These are phyloP conservation scores for Trachelus stipa DNA, from an alignment of 2,888 invertebrate species.

Conservation along the genomic window DNA sequence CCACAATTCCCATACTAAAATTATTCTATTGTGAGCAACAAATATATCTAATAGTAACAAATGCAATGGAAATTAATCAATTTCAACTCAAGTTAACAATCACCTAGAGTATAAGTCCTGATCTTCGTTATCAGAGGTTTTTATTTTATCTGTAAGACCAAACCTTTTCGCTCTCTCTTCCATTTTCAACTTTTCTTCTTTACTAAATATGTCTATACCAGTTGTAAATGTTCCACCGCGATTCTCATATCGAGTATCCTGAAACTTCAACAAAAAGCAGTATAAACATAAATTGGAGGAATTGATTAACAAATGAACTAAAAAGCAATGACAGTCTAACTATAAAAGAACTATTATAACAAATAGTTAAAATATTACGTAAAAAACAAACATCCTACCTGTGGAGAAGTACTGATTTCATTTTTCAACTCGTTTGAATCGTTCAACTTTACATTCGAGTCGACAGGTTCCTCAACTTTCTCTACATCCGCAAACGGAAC, in stretches of 20 bases:
- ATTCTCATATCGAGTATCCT: conserved; percentile 50
- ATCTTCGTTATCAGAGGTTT: conserved; percentile 64
- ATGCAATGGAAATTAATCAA: conserved; percentile 5
- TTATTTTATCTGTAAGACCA: conserved; percentile 67
- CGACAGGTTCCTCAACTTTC: conserved; percentile 39
- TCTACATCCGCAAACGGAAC: conserved; percentile 34
- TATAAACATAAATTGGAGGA: background rate
- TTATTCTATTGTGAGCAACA: background rate
- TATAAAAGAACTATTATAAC: background rate
- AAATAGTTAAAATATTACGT: background rate
- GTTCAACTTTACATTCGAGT: conserved; percentile 26
- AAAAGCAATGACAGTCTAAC: background rate
- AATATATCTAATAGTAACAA: background rate
- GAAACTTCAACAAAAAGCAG: conserved; percentile 25
- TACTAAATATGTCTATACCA: conserved; percentile 68
- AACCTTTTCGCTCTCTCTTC: conserved; percentile 72
- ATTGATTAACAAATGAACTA: background rate
- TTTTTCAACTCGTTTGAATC: conserved; percentile 20
- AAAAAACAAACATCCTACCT: conserved; percentile 5
- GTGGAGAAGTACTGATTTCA: conserved; percentile 18
- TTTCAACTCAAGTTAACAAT: background rate
- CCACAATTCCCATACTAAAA: conserved; percentile 70
- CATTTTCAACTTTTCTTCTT: conserved; percentile 69
- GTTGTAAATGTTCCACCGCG: conserved; percentile 65
- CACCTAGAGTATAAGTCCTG: conserved; percentile 67